A percentile compares a stretch with the other conserved stretches of the same genome.
phyloP scores from a whole-genome alignment of 2,113 vertebrate genomes.

The Catagonus wagneri region DNA sequence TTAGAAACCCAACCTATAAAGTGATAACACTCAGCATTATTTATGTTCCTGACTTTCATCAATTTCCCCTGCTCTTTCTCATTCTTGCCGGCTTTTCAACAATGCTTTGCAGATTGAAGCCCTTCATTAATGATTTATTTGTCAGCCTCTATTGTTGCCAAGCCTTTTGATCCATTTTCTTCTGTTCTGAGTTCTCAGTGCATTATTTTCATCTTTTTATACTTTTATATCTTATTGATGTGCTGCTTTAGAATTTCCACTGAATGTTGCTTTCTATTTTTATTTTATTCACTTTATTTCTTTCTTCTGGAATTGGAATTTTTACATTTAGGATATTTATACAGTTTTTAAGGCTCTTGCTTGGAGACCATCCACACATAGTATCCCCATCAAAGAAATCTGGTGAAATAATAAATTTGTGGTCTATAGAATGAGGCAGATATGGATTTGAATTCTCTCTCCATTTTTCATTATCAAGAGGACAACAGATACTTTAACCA shows the following conservation, averaged over 20 bases:
- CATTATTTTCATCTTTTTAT: slow-evolving; percentile 76
- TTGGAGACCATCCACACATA: neutral
- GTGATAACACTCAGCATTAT: slow-evolving; percentile 8
- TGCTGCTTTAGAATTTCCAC: slow-evolving; percentile 70
- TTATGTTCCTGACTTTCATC: slow-evolving; percentile 72
- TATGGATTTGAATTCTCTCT: neutral
- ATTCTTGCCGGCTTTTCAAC: slow-evolving; percentile 73
- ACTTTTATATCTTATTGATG: slow-evolving; percentile 76
- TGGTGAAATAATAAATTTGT: neutral
- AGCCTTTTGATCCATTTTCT: slow-evolving; percentile 84
- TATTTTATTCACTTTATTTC: slow-evolving; percentile 79
- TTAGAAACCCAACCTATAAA: slow-evolving; percentile 48
- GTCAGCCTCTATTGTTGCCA: slow-evolving; percentile 80
- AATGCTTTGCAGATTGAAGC: slow-evolving; percentile 25
- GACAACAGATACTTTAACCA: neutral
- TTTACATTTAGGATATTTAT: neutral
- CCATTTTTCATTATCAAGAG: neutral
- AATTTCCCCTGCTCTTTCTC: slow-evolving; percentile 77
- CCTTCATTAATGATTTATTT: slow-evolving; percentile 79
- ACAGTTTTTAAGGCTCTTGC: neutral
- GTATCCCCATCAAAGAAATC: neutral
- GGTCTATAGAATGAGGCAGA: neutral
- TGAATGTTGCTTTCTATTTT: slow-evolving; percentile 80
- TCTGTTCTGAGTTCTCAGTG: slow-evolving; percentile 70
- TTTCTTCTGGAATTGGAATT: slow-evolving; percentile 55